Evolutionary conservation across 64 coral and sea anemone species (phyloP), one percentile per base, ranked within the genome.

Genomic region (Pocillopora verrucosa): DNA sequence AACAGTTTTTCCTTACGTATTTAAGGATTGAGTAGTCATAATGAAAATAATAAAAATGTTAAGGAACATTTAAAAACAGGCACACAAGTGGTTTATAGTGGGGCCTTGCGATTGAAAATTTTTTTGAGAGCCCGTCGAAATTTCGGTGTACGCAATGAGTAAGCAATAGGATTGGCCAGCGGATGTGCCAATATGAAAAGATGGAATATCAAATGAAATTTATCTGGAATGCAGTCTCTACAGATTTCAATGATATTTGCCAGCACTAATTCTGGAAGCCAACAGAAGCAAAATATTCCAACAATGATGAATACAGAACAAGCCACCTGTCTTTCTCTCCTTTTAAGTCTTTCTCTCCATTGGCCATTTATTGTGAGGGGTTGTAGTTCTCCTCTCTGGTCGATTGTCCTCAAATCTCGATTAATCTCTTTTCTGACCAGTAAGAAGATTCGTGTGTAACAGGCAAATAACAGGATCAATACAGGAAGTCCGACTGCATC

Each of bases 141-240:
- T 22, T 89, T 92, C 17, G 74, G 65, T 11, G 90, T 89, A 2
- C 59, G 78, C 61, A 92, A 12, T 22, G 94, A 75, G 68, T 96
- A 96, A 60, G 92, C 26, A 0, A 82, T 51, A 9, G 94, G 94
- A 24, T 96, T 89, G 65, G 92, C n/a, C 57, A 91, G 86, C 11
- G 94, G 65, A 19, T 24, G 65, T n/a, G 24, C 9, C 1, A 13
- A 15, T 17, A 63, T 15, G 12, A 63, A 63, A 63, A 17, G 4
- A 63, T 63, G 16, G 61, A 17, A 63, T 17, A 63, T 63, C 61
- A 17, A 51, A 51, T 17, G 12, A 63, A 2, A 63, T 17, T 63
- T 63, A 1, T 63, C 61, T 2, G 61, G 16, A 63, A 63, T 69
- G 9, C 65, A 69, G 65, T 69, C 20, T 24, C 1, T n/a, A 26